These are phyloP conservation scores for Subacronicta megacephala DNA, from an alignment of 2,888 invertebrate species.

Conservation along the genomic window DNA sequence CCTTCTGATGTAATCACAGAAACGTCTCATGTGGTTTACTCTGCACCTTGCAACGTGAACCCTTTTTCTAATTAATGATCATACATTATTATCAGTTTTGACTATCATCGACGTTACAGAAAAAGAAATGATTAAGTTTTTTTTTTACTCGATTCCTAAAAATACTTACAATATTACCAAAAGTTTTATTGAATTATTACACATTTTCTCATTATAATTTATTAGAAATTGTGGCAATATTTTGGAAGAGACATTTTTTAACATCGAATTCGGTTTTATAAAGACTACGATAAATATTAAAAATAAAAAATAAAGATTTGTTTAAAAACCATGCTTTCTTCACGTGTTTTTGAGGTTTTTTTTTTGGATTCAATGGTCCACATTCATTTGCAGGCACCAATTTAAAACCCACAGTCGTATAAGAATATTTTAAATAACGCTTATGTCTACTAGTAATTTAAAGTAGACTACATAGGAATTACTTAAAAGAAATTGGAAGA, in stretches of 20 bases:
- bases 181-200: constrained; percentile 69
- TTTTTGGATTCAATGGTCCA: constrained; percentile 53
- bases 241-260: constrained; percentile 81
- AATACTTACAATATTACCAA: constrained; percentile 57
- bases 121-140: constrained; percentile 28
- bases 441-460: constrained; percentile 52
- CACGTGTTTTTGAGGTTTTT: constrained; percentile 34
- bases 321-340: constrained; percentile 58
- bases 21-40: background rate
- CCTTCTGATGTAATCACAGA: background rate
- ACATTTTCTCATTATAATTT: constrained; percentile 65
- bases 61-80: constrained; percentile 14
- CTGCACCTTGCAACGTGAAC: constrained; percentile 37
- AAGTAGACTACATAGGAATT: constrained; percentile 57
- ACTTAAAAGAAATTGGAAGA: constrained; percentile 54
- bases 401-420: constrained; percentile 44
- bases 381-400: constrained; percentile 48
- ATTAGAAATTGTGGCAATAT: constrained; percentile 83
- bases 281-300: constrained; percentile 65
- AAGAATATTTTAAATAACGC: constrained; percentile 55
- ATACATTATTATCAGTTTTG: constrained; percentile 37
- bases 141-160: constrained; percentile 59
- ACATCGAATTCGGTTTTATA: constrained; percentile 83
- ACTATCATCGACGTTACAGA: constrained; percentile 36
- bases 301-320: constrained; percentile 35